These are phyloP conservation scores for Apistogramma diplotaenia DNA, from an alignment of 2,113 vertebrate species.

Conservation along the genomic window DNA sequence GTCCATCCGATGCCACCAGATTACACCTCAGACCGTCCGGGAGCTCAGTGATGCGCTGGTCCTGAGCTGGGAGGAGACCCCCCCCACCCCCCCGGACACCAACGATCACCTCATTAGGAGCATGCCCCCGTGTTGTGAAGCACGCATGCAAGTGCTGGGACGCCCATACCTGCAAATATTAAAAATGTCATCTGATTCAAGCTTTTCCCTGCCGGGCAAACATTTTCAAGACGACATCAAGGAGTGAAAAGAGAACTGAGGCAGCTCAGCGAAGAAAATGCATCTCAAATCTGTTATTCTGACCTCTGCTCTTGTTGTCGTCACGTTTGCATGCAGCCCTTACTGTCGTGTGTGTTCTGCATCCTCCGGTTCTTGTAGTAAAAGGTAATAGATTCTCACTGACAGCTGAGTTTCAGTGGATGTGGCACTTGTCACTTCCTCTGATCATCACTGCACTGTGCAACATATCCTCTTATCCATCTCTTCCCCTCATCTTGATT, in stretches of 20 bases:
- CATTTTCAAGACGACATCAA: not conserved
- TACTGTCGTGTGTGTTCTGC: not conserved
- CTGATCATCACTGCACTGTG: not conserved
- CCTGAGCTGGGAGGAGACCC: no score
- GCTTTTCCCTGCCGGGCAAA: not conserved
- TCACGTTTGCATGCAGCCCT: not conserved
- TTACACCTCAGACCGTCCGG: no score
- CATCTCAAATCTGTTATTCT: not conserved
- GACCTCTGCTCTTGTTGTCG: not conserved
- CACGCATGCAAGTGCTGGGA: no score
- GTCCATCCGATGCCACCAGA: no score
- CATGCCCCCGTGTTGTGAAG: no score
- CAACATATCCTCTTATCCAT: not conserved
- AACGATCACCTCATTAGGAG: no score
- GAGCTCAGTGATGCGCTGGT: no score
- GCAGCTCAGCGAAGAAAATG: not conserved
- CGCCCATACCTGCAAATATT: no score
- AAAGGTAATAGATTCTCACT: not conserved
- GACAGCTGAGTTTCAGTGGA: constrained; percentile 3
- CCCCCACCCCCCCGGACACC: no score
- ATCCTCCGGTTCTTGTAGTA: not conserved
- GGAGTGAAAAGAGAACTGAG: not conserved
- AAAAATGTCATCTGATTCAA: no score
- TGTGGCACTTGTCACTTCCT: constrained; percentile 24
- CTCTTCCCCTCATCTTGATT: not conserved